Evolutionary conservation across 2,888 invertebrate genomes (phyloP).

Genomic region (Platycheirus rosarum): DNA sequence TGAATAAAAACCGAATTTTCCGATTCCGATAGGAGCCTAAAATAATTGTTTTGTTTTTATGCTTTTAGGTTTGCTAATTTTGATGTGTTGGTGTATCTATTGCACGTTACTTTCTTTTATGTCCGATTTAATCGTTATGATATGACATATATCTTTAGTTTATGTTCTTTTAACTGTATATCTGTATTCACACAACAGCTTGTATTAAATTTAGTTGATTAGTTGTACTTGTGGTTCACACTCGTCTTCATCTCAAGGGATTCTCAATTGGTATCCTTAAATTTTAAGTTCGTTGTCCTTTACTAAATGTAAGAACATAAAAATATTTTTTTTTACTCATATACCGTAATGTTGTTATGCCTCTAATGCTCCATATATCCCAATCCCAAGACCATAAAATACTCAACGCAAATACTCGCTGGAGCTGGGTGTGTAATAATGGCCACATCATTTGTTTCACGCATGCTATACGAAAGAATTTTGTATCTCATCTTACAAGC

Average conservation of each 20-base stretch:
- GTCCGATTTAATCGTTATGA: too few species aligned
- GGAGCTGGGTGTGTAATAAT: conserved; percentile 48
- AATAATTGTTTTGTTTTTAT: too few species aligned
- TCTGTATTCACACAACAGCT: neutral
- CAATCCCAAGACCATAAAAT: conserved; percentile 15
- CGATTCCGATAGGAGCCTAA: too few species aligned
- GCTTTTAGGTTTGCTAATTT: too few species aligned
- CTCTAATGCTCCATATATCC: neutral
- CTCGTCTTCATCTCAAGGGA: neutral
- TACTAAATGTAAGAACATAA: neutral
- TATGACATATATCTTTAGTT: too few species aligned
- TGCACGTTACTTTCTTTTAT: too few species aligned
- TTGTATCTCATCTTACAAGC: neutral
- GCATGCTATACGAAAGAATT: conserved; percentile 27
- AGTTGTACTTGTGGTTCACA: neutral
- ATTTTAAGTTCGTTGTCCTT: neutral
- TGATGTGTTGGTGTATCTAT: too few species aligned
- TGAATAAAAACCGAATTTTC: too few species aligned
- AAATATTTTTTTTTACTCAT: neutral
- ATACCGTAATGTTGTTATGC: too few species aligned
- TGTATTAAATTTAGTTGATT: neutral
- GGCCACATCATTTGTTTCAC: conserved; percentile 47
- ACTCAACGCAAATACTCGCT: conserved; percentile 16
- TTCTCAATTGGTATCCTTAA: neutral
- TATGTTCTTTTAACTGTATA: too few species aligned